phyloP scores from a whole-genome alignment of 2,888 invertebrate species.

The Callyntrura guangdongensis region DNA sequence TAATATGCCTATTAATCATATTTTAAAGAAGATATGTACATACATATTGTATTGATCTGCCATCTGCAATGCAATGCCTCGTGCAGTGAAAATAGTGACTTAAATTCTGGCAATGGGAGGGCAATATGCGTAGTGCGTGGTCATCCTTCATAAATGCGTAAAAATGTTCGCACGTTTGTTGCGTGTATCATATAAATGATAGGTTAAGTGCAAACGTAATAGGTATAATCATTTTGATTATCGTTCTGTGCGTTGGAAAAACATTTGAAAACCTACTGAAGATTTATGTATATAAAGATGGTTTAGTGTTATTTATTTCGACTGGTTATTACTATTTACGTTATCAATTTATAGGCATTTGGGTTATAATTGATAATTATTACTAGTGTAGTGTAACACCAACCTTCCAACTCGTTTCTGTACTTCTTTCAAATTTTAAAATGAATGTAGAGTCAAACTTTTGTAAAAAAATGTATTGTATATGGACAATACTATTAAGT shows the following conservation, averaged over 20 bases:
- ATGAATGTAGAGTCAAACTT: no score
- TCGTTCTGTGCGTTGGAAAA: not conserved
- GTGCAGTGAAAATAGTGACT: not conserved
- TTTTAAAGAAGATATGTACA: no score
- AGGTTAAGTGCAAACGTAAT: not conserved
- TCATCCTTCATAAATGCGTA: not conserved
- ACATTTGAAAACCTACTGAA: not conserved
- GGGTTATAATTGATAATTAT: no score
- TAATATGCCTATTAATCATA: no score
- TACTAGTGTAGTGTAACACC: no score
- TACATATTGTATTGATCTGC: no score
- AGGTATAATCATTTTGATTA: not conserved
- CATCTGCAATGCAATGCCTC: no score
- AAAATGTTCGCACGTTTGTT: conserved; percentile 33
- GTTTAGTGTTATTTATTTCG: not conserved
- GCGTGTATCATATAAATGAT: not conserved
- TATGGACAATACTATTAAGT: no score
- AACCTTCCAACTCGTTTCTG: no score
- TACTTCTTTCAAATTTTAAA: no score
- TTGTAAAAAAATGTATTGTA: no score
- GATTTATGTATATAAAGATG: no score
- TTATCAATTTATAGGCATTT: not conserved
- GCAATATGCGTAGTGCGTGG: not conserved
- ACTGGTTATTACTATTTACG: not conserved
- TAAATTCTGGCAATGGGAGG: not conserved